phyloP scores from a whole-genome alignment of 2,797 vertebrate species.

The Otus scops region DNA sequence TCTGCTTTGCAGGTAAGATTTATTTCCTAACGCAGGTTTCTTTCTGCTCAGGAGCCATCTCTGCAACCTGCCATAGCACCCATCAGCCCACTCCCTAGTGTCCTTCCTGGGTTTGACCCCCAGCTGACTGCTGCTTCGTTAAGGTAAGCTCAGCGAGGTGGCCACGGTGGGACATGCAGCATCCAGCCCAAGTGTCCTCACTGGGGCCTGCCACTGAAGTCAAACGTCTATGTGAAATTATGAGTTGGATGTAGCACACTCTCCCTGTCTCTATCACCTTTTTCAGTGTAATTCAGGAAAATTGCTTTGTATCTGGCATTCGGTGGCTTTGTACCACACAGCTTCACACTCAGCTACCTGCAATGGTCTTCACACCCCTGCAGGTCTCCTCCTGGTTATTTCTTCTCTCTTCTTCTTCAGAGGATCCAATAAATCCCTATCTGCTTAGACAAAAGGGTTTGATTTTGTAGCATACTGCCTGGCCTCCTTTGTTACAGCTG shows the following conservation, averaged over 20 bases:
- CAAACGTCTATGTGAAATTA: neutral
- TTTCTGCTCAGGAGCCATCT: neutral
- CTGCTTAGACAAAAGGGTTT: neutral
- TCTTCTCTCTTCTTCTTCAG: neutral
- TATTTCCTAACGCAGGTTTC: neutral
- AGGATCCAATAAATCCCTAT: neutral
- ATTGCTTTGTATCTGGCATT: neutral
- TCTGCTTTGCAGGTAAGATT: neutral
- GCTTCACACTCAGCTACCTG: neutral
- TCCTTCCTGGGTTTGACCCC: neutral
- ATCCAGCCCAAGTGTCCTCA: neutral
- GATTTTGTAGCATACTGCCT: neutral
- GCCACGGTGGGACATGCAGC: accelerated
- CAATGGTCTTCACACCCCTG: neutral
- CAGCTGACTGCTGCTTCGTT: neutral
- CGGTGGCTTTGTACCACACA: neutral
- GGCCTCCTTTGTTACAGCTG: neutral
- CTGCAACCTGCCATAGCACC: neutral
- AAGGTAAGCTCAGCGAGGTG: neutral
- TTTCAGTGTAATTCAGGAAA: neutral
- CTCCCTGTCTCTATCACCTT: neutral
- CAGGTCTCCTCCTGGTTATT: neutral
- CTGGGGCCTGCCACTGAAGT: neutral
- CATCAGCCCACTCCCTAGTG: neutral
- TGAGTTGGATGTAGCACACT: neutral